Base-by-base conservation (phyloP, 2,113 vertebrate genomes). In the Salvelinus sp. region DNA sequence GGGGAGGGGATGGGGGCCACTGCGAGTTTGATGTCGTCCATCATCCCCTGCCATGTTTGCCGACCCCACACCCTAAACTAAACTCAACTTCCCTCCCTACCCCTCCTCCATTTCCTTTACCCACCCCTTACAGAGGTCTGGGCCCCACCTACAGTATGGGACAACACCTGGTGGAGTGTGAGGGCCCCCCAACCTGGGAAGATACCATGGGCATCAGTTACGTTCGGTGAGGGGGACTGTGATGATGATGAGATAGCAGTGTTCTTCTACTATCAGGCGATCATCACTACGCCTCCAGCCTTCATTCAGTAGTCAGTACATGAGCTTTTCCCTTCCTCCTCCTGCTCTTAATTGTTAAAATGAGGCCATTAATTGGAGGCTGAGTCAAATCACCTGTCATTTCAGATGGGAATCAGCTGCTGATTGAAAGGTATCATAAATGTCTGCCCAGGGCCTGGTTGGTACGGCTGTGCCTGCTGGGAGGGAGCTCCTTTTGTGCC, bases 391-490 rank as follows among this genome's bases (percentile, higher is more conserved):
- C 90, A 93, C 90, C 90, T 92, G 90, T 90, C 89, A 91, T 88
- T 90, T 91, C 88, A 89, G 77, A 85, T 84, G 92, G 91, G 90
- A 92, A 87, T 90, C 77, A 76, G 69, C 65, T 14, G 30, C 85
- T 90, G 91, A 94, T 91, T 93, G 92, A 92, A 93, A 92, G 91
- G 92, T 91, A 92, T 92, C 89, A 91, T 89, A 88, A 91, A 93
- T 91, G 83, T 70, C 81, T 76, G 86, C 87, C 87, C 77, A 88
- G 82, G 88, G 81, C 85, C 82, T 84, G 85, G 72, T 85, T 84
- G 71, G 77, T 67, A 1, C 16, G 2, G 1, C 50, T 54, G 74
- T 65, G 81, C 83, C 90, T 85, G 77, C 58, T 89, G 91, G 90
- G 76, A 64, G 64, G 79, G 87, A 90, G 81, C 76, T 87, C 78